Evolutionary conservation across 2,797 vertebrate species (phyloP).

Genomic region (Falco concolor): DNA sequence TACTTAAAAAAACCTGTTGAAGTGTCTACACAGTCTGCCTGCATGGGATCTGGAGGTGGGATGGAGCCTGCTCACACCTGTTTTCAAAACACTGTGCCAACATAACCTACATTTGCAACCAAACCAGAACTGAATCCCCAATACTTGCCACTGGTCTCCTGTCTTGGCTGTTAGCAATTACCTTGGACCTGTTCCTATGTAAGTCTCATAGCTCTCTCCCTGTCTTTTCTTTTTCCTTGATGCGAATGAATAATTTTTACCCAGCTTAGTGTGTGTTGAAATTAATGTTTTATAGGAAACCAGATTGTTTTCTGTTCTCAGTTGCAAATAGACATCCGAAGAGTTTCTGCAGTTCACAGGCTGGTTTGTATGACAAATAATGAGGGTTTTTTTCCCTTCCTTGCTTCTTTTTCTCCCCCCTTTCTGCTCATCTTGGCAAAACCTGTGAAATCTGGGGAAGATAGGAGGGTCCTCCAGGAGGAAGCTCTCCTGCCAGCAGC

Average conservation of each 20-base stretch:
- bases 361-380: neutral
- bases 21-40: neutral
- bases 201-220: neutral
- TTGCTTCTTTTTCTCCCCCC: accelerated
- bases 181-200: neutral
- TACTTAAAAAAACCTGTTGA: neutral
- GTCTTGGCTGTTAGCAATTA: neutral
- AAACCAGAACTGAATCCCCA: neutral
- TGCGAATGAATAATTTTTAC: neutral
- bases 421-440: neutral
- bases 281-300: neutral
- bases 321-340: neutral
- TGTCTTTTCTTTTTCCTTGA: no score
- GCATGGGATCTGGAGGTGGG: neutral
- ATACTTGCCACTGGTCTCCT: neutral
- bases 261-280: neutral
- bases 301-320: neutral
- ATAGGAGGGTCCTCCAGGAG: neutral
- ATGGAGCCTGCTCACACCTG: neutral
- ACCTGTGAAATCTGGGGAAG: neutral
- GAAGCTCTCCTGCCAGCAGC: neutral
- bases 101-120: neutral
- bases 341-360: neutral
- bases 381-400: neutral
- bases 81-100: neutral